Percentiles rank a stretch among this genome's conserved stretches.
Conservation (phyloP, 2,797 vertebrate species). For the Mormyrops attenuatus region DNA sequence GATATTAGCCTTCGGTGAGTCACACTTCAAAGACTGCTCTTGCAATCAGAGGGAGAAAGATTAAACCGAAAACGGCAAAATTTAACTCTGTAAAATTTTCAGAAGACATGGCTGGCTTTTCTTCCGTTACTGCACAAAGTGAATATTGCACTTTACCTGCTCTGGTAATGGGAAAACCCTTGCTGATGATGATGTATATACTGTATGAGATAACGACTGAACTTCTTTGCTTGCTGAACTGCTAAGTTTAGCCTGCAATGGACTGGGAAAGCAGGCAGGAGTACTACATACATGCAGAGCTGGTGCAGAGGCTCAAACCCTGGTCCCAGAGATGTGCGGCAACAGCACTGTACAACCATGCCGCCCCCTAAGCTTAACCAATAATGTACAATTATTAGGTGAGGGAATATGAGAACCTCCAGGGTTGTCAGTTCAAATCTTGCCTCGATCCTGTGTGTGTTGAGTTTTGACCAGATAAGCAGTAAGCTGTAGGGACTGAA, state of each 20-base stretch:
- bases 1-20: neutral
- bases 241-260: neutral
- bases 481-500: neutral
- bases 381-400: neutral
- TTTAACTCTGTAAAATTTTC: neutral
- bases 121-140: neutral
- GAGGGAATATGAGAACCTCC: neutral
- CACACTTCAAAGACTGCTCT: slow-evolving; percentile 4
- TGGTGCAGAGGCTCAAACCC: neutral
- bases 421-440: neutral
- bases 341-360: neutral
- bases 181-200: neutral
- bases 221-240: neutral
- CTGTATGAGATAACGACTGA: neutral
- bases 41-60: neutral
- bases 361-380: neutral
- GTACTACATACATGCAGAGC: neutral
- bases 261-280: neutral
- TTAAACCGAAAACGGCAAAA: neutral
- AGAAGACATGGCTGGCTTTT: neutral
- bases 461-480: neutral
- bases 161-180: neutral
- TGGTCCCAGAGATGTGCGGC: neutral
- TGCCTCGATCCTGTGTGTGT: neutral
- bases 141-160: neutral